Conservation (phyloP, 2,113 vertebrate genomes). For the Syngnathoides biaculeatus region DNA sequence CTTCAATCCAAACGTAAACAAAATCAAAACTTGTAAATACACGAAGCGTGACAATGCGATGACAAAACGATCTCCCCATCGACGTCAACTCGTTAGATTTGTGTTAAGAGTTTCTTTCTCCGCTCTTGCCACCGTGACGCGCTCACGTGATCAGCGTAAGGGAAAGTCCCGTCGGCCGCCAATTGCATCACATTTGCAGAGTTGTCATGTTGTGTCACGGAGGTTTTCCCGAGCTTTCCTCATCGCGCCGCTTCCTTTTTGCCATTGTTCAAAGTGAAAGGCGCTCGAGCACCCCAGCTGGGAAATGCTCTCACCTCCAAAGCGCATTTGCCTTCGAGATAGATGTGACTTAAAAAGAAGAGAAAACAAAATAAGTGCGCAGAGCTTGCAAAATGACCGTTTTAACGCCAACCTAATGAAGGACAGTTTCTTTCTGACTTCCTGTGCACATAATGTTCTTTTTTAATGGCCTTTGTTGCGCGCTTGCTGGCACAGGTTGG, state of each 20-base stretch:
- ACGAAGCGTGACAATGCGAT: not conserved
- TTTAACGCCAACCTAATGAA: no score
- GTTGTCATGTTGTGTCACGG: not conserved
- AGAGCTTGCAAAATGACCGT: no score
- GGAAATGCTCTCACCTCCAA: not conserved
- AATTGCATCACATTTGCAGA: not conserved
- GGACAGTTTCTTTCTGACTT: no score
- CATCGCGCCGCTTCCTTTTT: not conserved
- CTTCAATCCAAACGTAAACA: no score
- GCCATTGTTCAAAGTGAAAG: not conserved
- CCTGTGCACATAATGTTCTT: no score
- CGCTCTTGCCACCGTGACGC: not conserved
- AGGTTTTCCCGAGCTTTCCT: not conserved
- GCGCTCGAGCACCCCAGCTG: not conserved
- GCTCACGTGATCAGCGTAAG: not conserved
- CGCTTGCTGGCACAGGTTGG: no score
- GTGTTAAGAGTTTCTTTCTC: not conserved
- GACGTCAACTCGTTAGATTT: not conserved
- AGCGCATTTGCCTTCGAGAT: not conserved
- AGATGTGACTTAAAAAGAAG: not conserved
- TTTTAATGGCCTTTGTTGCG: no score
- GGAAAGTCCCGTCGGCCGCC: not conserved
- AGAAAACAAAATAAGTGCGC: no score
- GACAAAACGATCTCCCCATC: no score
- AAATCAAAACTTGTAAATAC: not conserved